Evolutionary conservation across 2,797 vertebrate genomes (phyloP).

Genomic region (Austrolebias charrua): DNA sequence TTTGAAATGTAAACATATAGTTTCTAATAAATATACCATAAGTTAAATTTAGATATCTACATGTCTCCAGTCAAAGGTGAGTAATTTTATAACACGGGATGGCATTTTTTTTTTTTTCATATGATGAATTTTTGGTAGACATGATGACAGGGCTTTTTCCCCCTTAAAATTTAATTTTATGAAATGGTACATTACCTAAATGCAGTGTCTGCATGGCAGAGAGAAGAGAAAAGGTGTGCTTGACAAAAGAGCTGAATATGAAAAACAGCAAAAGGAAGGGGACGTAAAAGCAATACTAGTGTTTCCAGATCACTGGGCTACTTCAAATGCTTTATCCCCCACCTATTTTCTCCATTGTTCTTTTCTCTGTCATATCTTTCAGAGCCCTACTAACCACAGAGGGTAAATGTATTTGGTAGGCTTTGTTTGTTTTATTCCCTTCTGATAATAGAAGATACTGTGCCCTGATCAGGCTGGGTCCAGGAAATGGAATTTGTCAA

Average conservation of each 20-base stretch:
- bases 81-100: slow-evolving; percentile 12
- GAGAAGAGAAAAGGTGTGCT: slow-evolving; percentile 5
- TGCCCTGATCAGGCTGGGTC: slow-evolving; percentile 43
- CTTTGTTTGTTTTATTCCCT: slow-evolving; percentile 49
- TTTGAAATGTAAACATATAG: not conserved
- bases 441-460: slow-evolving; percentile 51
- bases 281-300: slow-evolving; percentile 68
- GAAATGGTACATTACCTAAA: slow-evolving; percentile 65
- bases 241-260: slow-evolving; percentile 35
- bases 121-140: slow-evolving; percentile 34
- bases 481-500: slow-evolving; percentile 65
- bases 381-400: slow-evolving; percentile 18
- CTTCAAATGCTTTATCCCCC: slow-evolving; percentile 63
- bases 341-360: slow-evolving; percentile 20
- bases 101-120: slow-evolving; percentile 11
- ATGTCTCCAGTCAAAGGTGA: slow-evolving; percentile 31
- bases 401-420: slow-evolving; percentile 41
- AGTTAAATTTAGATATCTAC: slow-evolving; percentile 11
- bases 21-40: not conserved
- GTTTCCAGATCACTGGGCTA: slow-evolving; percentile 72
- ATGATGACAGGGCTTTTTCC: slow-evolving; percentile 52
- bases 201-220: not conserved
- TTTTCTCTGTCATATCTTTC: slow-evolving; percentile 1
- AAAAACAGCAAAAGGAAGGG: slow-evolving; percentile 57
- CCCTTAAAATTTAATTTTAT: slow-evolving; percentile 36